These are phyloP conservation scores for Bombus superbus DNA, from an alignment of 1,140 invertebrate genomes.

Conservation along the genomic window DNA sequence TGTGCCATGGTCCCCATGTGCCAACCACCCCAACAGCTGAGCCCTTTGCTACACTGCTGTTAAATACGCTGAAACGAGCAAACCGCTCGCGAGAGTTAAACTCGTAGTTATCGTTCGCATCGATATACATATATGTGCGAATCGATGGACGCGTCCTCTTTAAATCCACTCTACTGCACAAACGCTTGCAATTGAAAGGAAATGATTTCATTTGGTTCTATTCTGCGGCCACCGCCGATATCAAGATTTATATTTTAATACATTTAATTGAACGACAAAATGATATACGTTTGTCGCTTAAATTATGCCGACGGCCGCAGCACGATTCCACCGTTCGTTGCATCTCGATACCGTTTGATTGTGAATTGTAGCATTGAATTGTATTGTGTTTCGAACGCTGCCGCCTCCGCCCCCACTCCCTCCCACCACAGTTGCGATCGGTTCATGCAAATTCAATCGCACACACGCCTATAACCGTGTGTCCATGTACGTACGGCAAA, in stretches of 20 bases:
- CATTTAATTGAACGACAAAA: slow-evolving; percentile 57
- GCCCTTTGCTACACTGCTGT: slow-evolving; percentile 63
- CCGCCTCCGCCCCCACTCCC: not conserved
- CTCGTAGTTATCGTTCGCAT: slow-evolving; percentile 70
- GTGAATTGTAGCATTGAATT: slow-evolving; percentile 33
- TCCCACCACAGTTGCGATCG: not conserved
- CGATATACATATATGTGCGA: slow-evolving; percentile 54
- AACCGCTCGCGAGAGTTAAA: slow-evolving; percentile 70
- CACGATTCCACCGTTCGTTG: slow-evolving; percentile 38
- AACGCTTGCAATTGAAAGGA: slow-evolving; percentile 66
- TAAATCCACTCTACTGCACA: slow-evolving; percentile 61
- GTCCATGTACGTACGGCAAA: not conserved
- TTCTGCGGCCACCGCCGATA: slow-evolving; percentile 44
- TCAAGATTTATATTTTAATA: slow-evolving; percentile 59
- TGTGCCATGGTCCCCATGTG: slow-evolving; percentile 71
- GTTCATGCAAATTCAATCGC: slow-evolving; percentile 1
- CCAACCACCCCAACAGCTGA: slow-evolving; percentile 65
- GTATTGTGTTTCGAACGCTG: slow-evolving; percentile 1
- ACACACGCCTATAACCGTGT: too few relatives aligned
- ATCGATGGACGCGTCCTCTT: slow-evolving; percentile 65
- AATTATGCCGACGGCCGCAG: slow-evolving; percentile 35
- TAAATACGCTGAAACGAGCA: slow-evolving; percentile 72
- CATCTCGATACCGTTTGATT: slow-evolving; percentile 51
- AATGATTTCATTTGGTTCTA: slow-evolving; percentile 63
- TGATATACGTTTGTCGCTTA: slow-evolving; percentile 47